Conservation (phyloP, 2,797 vertebrate species). For the Octomys mimax region DNA sequence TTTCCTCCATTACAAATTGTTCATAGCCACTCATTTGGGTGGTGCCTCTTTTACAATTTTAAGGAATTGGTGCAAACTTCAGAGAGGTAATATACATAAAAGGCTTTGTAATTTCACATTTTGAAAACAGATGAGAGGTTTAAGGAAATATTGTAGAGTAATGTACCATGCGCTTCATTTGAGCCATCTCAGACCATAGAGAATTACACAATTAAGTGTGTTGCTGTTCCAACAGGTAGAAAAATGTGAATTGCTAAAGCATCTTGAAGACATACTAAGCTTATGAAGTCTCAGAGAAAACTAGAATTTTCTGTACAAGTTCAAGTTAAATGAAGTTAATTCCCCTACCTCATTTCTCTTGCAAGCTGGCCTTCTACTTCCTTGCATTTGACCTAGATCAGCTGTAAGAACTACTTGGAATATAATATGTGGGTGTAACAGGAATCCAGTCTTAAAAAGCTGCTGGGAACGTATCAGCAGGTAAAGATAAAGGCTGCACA, state of each 20-base stretch:
- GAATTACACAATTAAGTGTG: background rate
- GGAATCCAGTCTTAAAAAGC: background rate
- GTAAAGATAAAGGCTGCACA: background rate
- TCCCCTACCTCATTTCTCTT: background rate
- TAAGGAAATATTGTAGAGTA: background rate
- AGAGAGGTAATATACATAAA: background rate
- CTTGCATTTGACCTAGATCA: background rate
- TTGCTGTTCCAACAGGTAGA: background rate
- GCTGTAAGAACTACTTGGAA: background rate
- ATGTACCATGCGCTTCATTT: background rate
- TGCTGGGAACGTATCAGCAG: background rate
- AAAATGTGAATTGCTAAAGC: background rate
- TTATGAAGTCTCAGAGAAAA: background rate
- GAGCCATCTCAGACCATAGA: background rate
- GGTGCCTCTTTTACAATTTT: background rate
- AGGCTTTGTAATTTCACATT: constrained; percentile 24
- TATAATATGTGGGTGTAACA: background rate
- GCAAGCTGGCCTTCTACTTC: background rate
- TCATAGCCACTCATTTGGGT: background rate
- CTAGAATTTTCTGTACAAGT: background rate
- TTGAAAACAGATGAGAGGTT: background rate
- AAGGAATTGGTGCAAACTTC: background rate
- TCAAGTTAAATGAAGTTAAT: background rate
- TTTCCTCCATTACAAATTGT: background rate
- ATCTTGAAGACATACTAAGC: background rate